Evolutionary conservation across 2,888 invertebrate species (phyloP), one percentile per base, ranked within the genome.

Genomic region (Camptogramma bilineatum): DNA sequence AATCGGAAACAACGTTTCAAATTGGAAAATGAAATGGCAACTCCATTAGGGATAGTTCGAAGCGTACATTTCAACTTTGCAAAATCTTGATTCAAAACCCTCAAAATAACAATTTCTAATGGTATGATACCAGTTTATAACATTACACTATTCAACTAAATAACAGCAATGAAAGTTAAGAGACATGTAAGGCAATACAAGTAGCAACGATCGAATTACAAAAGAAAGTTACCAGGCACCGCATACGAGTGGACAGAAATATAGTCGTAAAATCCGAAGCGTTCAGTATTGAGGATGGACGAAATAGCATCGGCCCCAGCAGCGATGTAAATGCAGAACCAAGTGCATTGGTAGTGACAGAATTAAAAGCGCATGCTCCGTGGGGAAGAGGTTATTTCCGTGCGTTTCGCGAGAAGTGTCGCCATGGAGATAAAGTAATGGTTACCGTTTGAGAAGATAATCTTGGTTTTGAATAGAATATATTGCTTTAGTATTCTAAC

Each of bases 291-390:
- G 74, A 77, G 53, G 31, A 62, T 52, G 62, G 76, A 73, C 78
- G 85, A 86, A 87, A 86, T 84, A 82, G 82, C 79, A 79, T 77
- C 75, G 73, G 80, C 78, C 87, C 88, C 90, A 87, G 85, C 90
- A 82, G 88, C 81, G 89, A 82, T 44, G 64, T 64, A 64, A 64
- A 64, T 64, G 52, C 28, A 56, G 60, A 64, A 52, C 89, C 88
- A 82, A 83, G 84, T 87, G 87, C 90, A 90, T 85, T 86, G 84
- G 85, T 83, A 81, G 75, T 81, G 90, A 91, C 91, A 83, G 87
- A 90, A 87, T 89, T 89, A 89, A 86, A 86, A 77, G 57, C 73
- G 76, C 76, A 76, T 76, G 75, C 78, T 78, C 80, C 71, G 87
- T 78, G 86, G 88, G 87, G 85, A 81, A 80, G 71, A 69, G 83